Conservation (phyloP, 2,113 vertebrate genomes). For the Hippocampus comes region DNA sequence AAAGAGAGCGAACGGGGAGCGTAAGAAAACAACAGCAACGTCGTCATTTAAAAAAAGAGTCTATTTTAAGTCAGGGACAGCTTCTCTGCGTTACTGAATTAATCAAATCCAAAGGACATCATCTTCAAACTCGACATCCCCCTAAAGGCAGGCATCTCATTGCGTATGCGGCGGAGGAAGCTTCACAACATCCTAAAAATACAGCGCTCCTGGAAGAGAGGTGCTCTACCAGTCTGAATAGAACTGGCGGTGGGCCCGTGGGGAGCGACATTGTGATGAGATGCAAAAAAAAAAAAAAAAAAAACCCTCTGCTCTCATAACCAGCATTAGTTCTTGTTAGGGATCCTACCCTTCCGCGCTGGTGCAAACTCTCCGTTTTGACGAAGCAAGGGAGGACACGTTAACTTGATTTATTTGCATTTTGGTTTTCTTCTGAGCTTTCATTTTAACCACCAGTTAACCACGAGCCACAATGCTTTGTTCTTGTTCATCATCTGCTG, state of each 20-base stretch:
- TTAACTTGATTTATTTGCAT: slow-evolving; percentile 49
- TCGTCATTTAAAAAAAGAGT: slow-evolving; percentile 73
- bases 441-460: slow-evolving; percentile 42
- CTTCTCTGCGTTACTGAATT: slow-evolving; percentile 85
- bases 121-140: slow-evolving; percentile 97
- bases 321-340: slow-evolving; percentile 84
- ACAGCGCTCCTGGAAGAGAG: slow-evolving; percentile 89
- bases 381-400: slow-evolving; percentile 47
- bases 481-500: slow-evolving; percentile 15
- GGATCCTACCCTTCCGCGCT: slow-evolving; percentile 63
- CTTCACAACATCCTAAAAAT: slow-evolving; percentile 98
- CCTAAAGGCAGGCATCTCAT: slow-evolving; percentile 96
- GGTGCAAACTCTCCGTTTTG: slow-evolving; percentile 58
- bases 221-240: slow-evolving; percentile 86
- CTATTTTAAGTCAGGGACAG: slow-evolving; percentile 79
- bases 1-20: slow-evolving; percentile 66
- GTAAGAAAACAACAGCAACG: slow-evolving; percentile 73
- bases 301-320: slow-evolving; percentile 84
- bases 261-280: slow-evolving; percentile 89
- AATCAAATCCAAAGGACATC: slow-evolving; percentile 97
- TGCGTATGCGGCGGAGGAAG: slow-evolving; percentile 93
- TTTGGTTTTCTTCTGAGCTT: slow-evolving; percentile 35
- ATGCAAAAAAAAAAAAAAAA: slow-evolving; percentile 63
- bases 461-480: slow-evolving; percentile 33
- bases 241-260: slow-evolving; percentile 80